phyloP scores from a whole-genome alignment of 2,797 vertebrate species.

The Eremophila alpestris region DNA sequence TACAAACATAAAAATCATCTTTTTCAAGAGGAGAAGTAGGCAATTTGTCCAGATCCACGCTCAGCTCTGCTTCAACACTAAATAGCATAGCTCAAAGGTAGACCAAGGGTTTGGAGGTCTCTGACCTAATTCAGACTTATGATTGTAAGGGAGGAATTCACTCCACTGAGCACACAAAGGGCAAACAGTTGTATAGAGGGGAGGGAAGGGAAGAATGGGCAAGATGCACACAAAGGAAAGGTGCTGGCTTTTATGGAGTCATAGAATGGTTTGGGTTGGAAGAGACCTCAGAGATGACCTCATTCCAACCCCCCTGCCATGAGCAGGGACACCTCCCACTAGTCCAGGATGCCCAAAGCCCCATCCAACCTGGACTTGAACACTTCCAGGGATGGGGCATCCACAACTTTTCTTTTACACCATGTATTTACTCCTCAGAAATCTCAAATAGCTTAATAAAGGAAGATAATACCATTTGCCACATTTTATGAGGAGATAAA shows the following conservation, averaged over 20 bases:
- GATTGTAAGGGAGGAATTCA: not conserved
- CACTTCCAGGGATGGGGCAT: not conserved
- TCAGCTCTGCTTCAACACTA: not conserved
- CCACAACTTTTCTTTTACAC: not conserved
- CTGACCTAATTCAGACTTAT: not conserved
- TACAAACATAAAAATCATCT: not conserved
- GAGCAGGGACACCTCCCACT: not conserved
- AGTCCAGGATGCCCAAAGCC: not conserved
- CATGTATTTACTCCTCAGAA: not conserved
- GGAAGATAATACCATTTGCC: not conserved
- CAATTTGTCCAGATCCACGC: not conserved
- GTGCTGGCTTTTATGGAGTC: not conserved
- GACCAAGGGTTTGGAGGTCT: not conserved
- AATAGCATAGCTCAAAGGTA: not conserved
- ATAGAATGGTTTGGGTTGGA: not conserved
- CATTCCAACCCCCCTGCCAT: accelerated
- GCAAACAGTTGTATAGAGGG: not conserved
- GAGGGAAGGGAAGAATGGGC: not conserved
- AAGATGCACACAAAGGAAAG: not conserved
- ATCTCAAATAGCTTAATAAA: not conserved
- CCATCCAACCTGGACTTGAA: not conserved
- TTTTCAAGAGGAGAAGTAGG: not conserved
- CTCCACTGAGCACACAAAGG: not conserved
- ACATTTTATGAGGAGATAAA: not conserved
- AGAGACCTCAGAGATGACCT: not conserved